phyloP scores from a whole-genome alignment of 2,888 invertebrate genomes.

The Keiferia lycopersicella region DNA sequence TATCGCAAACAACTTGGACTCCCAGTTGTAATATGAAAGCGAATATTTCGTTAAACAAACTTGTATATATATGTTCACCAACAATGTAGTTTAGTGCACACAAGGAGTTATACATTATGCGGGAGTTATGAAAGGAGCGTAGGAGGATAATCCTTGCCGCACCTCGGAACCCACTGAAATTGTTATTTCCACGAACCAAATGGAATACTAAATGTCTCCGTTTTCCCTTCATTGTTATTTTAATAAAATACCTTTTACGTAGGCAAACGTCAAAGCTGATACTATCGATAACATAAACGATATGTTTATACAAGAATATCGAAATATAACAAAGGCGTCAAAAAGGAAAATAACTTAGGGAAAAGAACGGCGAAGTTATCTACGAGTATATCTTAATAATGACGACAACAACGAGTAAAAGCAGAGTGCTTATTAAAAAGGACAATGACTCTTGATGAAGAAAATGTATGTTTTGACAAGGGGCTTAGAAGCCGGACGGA shows the following conservation, averaged over 20 bases:
- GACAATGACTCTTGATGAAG: conserved; percentile 1
- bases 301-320: neutral
- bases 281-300: neutral
- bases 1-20: conserved; percentile 14
- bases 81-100: conserved; percentile 23
- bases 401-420: neutral
- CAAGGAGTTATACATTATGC: conserved; percentile 42
- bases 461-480: conserved; percentile 12
- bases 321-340: neutral
- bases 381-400: neutral
- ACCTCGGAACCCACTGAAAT: conserved; percentile 51
- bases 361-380: neutral
- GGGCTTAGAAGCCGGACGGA: neutral
- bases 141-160: conserved; percentile 47
- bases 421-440: neutral
- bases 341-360: neutral
- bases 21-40: conserved; percentile 18
- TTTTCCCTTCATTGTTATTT: conserved; percentile 14
- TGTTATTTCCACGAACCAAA: conserved; percentile 41
- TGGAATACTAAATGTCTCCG: conserved; percentile 37
- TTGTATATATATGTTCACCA: conserved; percentile 1
- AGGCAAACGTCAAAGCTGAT: neutral
- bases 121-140: conserved; percentile 49
- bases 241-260: conserved; percentile 13
- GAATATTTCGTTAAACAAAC: conserved; percentile 25